Evolutionary conservation across 2,113 vertebrate genomes (phyloP).

Genomic region (Struthio camelus): DNA sequence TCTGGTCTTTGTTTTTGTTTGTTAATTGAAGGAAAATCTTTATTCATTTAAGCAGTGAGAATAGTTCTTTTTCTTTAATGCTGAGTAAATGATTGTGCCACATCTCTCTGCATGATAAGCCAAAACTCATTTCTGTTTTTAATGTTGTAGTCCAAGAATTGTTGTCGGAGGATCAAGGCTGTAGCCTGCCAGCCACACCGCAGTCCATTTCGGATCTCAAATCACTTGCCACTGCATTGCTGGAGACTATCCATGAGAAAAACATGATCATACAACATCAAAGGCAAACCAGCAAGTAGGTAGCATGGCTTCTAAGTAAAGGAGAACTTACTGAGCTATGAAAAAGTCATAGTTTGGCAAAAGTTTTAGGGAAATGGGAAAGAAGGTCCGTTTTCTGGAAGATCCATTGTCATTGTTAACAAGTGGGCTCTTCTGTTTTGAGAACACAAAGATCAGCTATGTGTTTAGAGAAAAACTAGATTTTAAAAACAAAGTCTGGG

Average conservation of each 20-base stretch:
- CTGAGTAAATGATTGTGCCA: background rate
- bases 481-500: background rate
- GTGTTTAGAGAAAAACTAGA: background rate
- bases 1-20: background rate
- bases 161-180: conserved; percentile 90
- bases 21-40: background rate
- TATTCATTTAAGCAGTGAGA: background rate
- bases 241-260: conserved; percentile 98
- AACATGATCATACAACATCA: conserved; percentile 98
- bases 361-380: background rate
- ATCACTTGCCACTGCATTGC: conserved; percentile 92
- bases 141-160: conserved; percentile 87
- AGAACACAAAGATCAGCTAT: background rate
- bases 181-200: conserved; percentile 92
- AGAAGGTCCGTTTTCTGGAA: background rate
- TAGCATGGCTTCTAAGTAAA: conserved; percentile 18
- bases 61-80: background rate
- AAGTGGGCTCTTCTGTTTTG: background rate
- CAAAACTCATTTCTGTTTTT: conserved; percentile 35
- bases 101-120: background rate
- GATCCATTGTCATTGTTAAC: background rate
- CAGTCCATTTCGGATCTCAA: conserved; percentile 98
- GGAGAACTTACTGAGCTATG: background rate
- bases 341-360: background rate
- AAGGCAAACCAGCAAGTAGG: conserved; percentile 95